phyloP scores from a whole-genome alignment of 2,888 invertebrate genomes.

The Nemapogon koenigi region DNA sequence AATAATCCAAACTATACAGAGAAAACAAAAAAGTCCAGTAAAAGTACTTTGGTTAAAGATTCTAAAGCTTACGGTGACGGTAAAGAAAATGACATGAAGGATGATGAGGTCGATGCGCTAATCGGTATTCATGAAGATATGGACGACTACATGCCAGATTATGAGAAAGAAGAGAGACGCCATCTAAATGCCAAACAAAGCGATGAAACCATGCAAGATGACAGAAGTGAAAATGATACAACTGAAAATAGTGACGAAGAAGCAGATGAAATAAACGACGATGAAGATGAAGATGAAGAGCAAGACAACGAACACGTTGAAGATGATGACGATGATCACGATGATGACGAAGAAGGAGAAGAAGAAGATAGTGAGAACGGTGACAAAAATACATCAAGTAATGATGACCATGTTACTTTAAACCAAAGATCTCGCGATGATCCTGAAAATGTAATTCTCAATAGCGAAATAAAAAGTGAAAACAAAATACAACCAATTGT shows the following conservation, averaged over 20 bases:
- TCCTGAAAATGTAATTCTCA: too few species aligned
- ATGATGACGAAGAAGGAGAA: conserved; percentile 19
- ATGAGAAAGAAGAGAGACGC: conserved; percentile 33
- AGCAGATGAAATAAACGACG: conserved; percentile 19
- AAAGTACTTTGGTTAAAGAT: conserved; percentile 52
- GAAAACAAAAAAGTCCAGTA: conserved; percentile 45
- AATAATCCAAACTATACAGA: conserved; percentile 35
- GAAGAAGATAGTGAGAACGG: conserved; percentile 18
- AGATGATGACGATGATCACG: conserved; percentile 20
- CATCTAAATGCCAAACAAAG: neutral
- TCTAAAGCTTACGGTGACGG: conserved; percentile 45
- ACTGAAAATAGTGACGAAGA: conserved; percentile 5
- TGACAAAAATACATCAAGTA: conserved; percentile 6
- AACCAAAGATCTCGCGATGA: too few species aligned
- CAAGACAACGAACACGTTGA: conserved; percentile 20
- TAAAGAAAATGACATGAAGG: conserved; percentile 31
- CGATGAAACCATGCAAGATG: neutral
- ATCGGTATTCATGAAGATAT: conserved; percentile 43
- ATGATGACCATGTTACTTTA: neutral
- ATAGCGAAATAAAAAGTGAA: conserved; percentile 4
- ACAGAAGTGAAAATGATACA: conserved; percentile 8
- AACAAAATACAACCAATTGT: conserved; percentile 31
- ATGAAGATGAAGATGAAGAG: conserved; percentile 19
- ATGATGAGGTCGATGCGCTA: conserved; percentile 44
- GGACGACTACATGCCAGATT: conserved; percentile 42